A percentile compares a stretch with the other conserved stretches of the same genome.
phyloP scores from a whole-genome alignment of 2,888 invertebrate genomes.

The Deilephila porcellus region DNA sequence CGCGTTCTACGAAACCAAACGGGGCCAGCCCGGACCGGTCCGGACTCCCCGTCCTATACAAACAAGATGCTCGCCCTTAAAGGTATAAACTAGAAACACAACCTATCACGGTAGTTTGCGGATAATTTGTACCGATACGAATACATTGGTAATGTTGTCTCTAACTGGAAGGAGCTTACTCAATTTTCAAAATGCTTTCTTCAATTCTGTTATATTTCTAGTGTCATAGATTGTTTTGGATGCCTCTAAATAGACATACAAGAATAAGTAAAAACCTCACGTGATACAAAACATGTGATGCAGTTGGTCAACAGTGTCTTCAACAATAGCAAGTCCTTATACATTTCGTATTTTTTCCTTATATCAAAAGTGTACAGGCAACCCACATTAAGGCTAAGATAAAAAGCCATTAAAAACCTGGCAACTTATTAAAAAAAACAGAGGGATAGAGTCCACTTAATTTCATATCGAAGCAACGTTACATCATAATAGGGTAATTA shows the following conservation, averaged over 20 bases:
- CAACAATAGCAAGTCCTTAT: no score
- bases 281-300: no score
- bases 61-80: slow-evolving; percentile 30
- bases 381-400: no score
- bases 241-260: no score
- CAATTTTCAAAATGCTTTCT: background rate
- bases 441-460: no score
- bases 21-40: slow-evolving; percentile 64
- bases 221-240: background rate
- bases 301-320: no score
- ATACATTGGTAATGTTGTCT: background rate
- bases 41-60: slow-evolving; percentile 36
- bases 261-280: no score
- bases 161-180: background rate
- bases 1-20: slow-evolving; percentile 55
- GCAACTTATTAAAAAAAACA: no score
- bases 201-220: no score
- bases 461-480: background rate
- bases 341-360: no score
- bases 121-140: slow-evolving; percentile 1
- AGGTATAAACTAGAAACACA: slow-evolving; percentile 13
- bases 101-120: background rate
- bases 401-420: no score
- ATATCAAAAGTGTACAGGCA: no score
- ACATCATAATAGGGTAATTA: background rate